Conservation (phyloP, 2,113 vertebrate genomes). For the Cygnus buccinator region DNA sequence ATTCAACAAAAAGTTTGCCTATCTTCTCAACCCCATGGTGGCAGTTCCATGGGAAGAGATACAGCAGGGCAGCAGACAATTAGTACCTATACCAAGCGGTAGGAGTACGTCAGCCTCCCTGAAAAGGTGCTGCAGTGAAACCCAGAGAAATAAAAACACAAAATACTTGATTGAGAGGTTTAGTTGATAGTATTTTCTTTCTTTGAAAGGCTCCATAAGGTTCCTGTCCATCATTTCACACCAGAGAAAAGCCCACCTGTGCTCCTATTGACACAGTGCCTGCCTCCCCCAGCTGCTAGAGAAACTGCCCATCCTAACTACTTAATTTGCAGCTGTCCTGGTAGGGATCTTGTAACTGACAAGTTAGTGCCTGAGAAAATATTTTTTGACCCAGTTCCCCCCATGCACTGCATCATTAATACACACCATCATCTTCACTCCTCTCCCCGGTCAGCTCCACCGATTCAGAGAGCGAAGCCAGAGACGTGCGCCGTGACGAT, state of each 20-base stretch:
- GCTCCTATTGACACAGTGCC: background rate
- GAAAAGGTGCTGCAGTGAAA: background rate
- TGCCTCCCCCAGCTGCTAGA: background rate
- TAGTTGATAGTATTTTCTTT: background rate
- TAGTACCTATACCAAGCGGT: background rate
- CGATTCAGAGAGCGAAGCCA: slow-evolving; percentile 93
- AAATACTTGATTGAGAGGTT: background rate
- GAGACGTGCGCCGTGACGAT: slow-evolving; percentile 92
- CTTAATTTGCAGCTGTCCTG: background rate
- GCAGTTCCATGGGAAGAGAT: background rate
- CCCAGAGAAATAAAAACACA: background rate
- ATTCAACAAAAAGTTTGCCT: background rate
- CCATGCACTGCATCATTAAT: fast-evolving
- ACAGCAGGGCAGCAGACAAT: background rate
- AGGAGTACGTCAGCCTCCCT: background rate
- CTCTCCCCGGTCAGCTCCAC: slow-evolving; percentile 90
- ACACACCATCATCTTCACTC: slow-evolving; percentile 94
- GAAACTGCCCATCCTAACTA: fast-evolving
- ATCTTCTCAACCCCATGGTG: background rate
- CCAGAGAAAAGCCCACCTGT: background rate
- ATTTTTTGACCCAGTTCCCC: background rate
- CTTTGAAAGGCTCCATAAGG: background rate
- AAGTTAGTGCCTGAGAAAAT: too few species aligned
- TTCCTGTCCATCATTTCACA: background rate
- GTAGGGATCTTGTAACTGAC: background rate